Evolutionary conservation across 2,113 vertebrate species (phyloP).

Genomic region (Oostethus manadensis): DNA sequence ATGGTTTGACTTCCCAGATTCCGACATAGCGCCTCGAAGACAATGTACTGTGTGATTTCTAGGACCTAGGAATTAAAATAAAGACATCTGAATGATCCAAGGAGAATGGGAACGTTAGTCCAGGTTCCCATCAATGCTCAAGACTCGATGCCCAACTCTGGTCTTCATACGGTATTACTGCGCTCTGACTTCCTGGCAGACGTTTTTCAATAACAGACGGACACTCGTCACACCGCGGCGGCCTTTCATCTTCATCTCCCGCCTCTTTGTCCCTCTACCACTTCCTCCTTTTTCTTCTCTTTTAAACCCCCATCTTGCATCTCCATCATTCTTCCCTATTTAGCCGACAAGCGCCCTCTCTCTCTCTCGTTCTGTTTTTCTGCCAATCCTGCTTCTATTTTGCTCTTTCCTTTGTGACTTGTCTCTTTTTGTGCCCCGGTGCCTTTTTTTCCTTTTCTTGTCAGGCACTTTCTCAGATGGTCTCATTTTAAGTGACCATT

Average conservation of each 20-base stretch:
- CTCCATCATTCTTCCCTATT: constrained; percentile 1
- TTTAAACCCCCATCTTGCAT: background rate
- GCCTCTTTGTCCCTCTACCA: background rate
- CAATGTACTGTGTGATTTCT: background rate
- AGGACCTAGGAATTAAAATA: background rate
- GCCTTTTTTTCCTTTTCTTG: background rate
- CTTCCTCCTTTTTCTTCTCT: background rate
- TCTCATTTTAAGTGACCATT: constrained; percentile 40
- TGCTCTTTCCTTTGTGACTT: background rate
- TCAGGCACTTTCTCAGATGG: constrained; percentile 32
- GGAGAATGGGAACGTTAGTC: background rate
- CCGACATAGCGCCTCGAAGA: too few species aligned
- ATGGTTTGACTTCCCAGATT: too few species aligned
- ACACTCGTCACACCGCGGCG: constrained; percentile 7
- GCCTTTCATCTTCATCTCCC: constrained; percentile 16
- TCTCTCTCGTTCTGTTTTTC: background rate
- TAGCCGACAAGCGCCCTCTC: background rate
- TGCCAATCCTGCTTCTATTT: constrained; percentile 1
- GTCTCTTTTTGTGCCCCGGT: background rate
- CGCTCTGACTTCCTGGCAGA: background rate
- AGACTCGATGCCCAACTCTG: background rate
- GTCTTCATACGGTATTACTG: background rate
- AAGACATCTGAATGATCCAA: background rate
- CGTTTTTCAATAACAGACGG: constrained; percentile 14
- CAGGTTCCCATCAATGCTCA: too few species aligned